Evolutionary conservation across 2,113 vertebrate species (phyloP).

Genomic region (zebrafish (Danio rerio)): GRCz12tu NC_133184.1:4029001-4029500

Average conservation of each 20-base stretch:
- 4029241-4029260: not conserved
- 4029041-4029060: not conserved
- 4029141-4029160: conserved; percentile 32
- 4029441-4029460: no score
- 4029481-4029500: no score
- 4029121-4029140: not conserved
- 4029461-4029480: no score
- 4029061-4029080: not conserved
- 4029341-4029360: no score
- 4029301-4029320: no score
- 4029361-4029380: no score
- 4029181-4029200: not conserved
- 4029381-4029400: no score
- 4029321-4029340: no score
- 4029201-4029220: not conserved
- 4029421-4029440: no score
- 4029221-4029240: not conserved
- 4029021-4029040: not conserved
- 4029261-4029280: not conserved
- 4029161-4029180: conserved; percentile 9
- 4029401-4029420: no score
- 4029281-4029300: no score
- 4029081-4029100: not conserved
- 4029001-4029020: not conserved
- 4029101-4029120: not conserved